Base-by-base conservation (phyloP, 2,888 invertebrate species). In the Caenorhabditis zanzibari region DNA sequence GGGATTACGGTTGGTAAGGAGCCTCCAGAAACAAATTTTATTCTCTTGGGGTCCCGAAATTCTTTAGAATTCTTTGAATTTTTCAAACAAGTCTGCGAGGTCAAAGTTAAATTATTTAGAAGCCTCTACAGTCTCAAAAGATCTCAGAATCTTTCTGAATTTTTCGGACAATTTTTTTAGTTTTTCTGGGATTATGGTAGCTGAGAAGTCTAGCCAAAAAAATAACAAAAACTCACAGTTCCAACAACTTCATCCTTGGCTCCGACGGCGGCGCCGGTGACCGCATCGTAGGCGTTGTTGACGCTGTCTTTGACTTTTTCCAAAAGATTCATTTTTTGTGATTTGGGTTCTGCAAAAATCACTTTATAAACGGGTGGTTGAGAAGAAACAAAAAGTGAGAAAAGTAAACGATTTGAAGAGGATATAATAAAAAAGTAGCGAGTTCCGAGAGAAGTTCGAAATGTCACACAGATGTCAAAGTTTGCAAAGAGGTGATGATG, bases 271-370 rank as follows among this genome's bases (percentile, higher is more conserved):
- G 63, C 41, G 12, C 63, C 63, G 22, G 63, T 63, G 3, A 63
- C 63, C n/a, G 44, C n/a, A 0, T 63, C 63, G n/a, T 63, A 63
- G 63, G 63, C 63, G 44, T 10, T 63, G 63, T 24, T 63, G 44
- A 63, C 63, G 16, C 44, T 63, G 41, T 63, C 63, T n/a, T 63
- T 63, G 44, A 63, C 44, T 63, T 63, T 63, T 26, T 63, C 63
- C 44, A 63, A 26, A 24, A 63, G 12, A 26, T 44, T 63, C 63
- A 63, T 63, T 63, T 58, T n/a, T 35, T 24, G n/a, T 19, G 59
- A 22, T 59, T 59, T 59, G 38, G 12, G 3, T 38, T 59, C 38
- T 54, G 22, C 6, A 28, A 32, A n/a, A n/a, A n/a, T n/a, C 38
- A 24, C n/a, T 44, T 35, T 22, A 61, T 16, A 19, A 19, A n/a